Percentiles rank a stretch among this genome's conserved stretches.
phyloP scores from a whole-genome alignment of 2,113 vertebrate genomes.

The Pachypanchax playfairii region DNA sequence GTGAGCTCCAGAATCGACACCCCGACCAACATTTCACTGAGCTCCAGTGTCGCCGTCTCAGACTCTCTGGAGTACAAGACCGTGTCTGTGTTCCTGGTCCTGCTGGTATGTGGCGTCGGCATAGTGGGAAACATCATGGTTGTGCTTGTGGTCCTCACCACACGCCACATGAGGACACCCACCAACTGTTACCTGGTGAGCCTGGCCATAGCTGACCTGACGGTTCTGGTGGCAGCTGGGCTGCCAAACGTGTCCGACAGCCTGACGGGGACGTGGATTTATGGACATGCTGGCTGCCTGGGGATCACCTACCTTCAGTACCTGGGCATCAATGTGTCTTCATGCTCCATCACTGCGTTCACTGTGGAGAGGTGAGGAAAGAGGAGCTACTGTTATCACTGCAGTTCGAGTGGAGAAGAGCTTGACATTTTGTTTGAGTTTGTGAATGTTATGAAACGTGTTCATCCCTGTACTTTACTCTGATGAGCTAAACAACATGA shows the following conservation, averaged over 20 bases:
- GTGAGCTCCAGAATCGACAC: constrained; percentile 69
- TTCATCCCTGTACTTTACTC: no score
- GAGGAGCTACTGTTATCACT: not conserved
- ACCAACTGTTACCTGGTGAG: constrained; percentile 87
- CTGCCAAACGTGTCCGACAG: constrained; percentile 82
- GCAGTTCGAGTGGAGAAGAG: not conserved
- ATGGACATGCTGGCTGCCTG: constrained; percentile 78
- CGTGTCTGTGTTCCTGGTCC: constrained; percentile 79
- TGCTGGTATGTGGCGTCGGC: constrained; percentile 79
- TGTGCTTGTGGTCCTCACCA: constrained; percentile 83
- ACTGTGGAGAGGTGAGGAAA: constrained; percentile 81
- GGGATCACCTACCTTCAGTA: constrained; percentile 86
- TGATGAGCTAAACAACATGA: not conserved
- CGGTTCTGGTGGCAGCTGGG: constrained; percentile 81
- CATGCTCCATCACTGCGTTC: constrained; percentile 85
- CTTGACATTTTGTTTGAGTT: not conserved
- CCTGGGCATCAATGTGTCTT: constrained; percentile 85
- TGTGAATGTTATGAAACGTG: not conserved
- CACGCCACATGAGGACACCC: constrained; percentile 80
- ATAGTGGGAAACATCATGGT: constrained; percentile 86
- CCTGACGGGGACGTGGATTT: constrained; percentile 81
- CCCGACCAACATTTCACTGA: constrained; percentile 78
- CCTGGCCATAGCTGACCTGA: constrained; percentile 82
- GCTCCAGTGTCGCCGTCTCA: constrained; percentile 31
- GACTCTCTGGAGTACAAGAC: constrained; percentile 79